These are phyloP conservation scores for Fragum fragum DNA, from an alignment of 2,888 invertebrate genomes.

Conservation along the genomic window DNA sequence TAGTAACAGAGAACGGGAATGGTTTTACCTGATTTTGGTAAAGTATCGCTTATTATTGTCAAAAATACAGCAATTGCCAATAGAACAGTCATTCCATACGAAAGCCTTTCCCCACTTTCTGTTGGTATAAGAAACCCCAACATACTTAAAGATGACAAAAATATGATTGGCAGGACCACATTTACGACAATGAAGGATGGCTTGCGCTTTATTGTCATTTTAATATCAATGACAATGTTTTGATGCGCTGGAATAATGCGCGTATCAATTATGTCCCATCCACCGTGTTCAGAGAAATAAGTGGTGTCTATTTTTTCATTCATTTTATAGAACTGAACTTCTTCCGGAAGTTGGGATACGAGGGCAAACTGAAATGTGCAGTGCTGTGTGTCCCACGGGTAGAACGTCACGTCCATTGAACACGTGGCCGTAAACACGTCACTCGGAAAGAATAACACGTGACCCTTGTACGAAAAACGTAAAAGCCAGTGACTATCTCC, in stretches of 20 bases:
- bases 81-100: neutral
- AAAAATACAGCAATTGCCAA: neutral
- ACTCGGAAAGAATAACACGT: neutral
- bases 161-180: neutral
- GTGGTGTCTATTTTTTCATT: neutral
- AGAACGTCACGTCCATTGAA: neutral
- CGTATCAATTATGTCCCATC: neutral
- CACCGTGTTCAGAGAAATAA: neutral
- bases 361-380: neutral
- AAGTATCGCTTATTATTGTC: neutral
- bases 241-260: neutral
- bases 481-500: neutral
- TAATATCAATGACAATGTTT: neutral
- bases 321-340: neutral
- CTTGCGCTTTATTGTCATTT: neutral
- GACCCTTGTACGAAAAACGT: neutral
- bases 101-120: conserved; percentile 4
- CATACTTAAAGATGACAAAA: neutral
- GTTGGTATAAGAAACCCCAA: neutral
- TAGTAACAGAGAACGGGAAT: neutral
- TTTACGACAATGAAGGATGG: neutral
- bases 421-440: neutral
- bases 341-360: neutral
- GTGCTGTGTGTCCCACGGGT: conserved; percentile 2
- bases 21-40: neutral